Conservation (phyloP, 2,888 invertebrate species). For the Tanytarsus gracilentus region DNA sequence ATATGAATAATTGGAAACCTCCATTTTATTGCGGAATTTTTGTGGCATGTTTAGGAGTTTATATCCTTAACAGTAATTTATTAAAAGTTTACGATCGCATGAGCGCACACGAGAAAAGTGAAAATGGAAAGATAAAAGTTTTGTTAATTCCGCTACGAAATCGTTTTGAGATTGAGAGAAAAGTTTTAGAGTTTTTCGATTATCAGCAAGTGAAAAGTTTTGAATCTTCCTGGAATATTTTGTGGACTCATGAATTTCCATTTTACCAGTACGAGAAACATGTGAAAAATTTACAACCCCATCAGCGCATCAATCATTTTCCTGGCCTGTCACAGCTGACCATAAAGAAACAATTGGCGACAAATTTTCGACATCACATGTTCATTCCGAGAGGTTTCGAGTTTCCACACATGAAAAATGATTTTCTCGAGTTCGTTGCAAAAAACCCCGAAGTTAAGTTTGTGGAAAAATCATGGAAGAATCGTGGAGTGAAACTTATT, state of each 20-base stretch:
- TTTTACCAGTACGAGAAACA: neutral
- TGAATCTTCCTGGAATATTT: too few relatives aligned
- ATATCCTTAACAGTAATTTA: too few relatives aligned
- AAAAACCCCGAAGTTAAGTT: neutral
- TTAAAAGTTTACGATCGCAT: too few relatives aligned
- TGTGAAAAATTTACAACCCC: neutral
- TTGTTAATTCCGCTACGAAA: too few relatives aligned
- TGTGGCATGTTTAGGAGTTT: too few relatives aligned
- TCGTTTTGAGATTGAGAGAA: too few relatives aligned
- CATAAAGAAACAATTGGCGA: neutral
- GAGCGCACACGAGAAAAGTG: too few relatives aligned
- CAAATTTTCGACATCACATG: neutral
- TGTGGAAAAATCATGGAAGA: neutral
- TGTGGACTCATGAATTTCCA: slow-evolving; percentile 1
- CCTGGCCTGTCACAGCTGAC: neutral
- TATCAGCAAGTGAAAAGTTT: too few relatives aligned
- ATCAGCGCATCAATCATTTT: slow-evolving; percentile 13
- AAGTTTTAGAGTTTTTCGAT: too few relatives aligned
- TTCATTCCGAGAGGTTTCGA: neutral
- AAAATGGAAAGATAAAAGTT: too few relatives aligned
- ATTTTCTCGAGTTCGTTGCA: neutral
- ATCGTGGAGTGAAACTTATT: neutral
- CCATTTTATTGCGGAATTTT: too few relatives aligned
- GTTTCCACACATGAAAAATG: neutral
- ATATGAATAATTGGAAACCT: too few relatives aligned